Evolutionary conservation across 2,888 invertebrate genomes (phyloP).

Genomic region (Agonum fuliginosum): DNA sequence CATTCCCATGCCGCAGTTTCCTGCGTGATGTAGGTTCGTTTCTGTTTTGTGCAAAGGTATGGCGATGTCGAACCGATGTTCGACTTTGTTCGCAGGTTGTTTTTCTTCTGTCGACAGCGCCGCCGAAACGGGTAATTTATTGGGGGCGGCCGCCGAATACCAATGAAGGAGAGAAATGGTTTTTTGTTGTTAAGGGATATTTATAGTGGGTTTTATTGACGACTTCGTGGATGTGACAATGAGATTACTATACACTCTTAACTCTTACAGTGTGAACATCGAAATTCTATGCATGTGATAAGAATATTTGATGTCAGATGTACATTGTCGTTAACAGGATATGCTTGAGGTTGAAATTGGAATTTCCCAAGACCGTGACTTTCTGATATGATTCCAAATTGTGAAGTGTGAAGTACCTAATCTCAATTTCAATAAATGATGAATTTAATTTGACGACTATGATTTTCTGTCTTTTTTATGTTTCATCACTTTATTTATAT

Average conservation of each 20-base stretch:
- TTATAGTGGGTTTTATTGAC: constrained; percentile 34
- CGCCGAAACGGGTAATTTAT: constrained; percentile 39
- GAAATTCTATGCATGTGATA: too few species aligned
- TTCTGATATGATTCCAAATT: too few species aligned
- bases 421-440: too few species aligned
- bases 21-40: not conserved
- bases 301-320: too few species aligned
- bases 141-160: constrained; percentile 33
- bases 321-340: too few species aligned
- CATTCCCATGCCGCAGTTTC: not conserved
- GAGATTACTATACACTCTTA: constrained; percentile 35
- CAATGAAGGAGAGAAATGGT: constrained; percentile 36
- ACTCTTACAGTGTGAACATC: too few species aligned
- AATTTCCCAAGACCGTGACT: too few species aligned
- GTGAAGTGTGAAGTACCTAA: too few species aligned
- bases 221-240: constrained; percentile 27
- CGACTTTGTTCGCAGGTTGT: constrained; percentile 53
- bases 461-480: too few species aligned
- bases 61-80: constrained; percentile 46
- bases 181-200: constrained; percentile 30
- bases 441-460: too few species aligned
- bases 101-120: constrained; percentile 35
- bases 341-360: too few species aligned
- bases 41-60: constrained; percentile 19
- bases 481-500: too few species aligned